Evolutionary conservation across 37 sponge, comb jelly and placozoan genomes (phyloP), one percentile per base, ranked within the genome.

Genomic region (Aplysina aerophoba): DNA sequence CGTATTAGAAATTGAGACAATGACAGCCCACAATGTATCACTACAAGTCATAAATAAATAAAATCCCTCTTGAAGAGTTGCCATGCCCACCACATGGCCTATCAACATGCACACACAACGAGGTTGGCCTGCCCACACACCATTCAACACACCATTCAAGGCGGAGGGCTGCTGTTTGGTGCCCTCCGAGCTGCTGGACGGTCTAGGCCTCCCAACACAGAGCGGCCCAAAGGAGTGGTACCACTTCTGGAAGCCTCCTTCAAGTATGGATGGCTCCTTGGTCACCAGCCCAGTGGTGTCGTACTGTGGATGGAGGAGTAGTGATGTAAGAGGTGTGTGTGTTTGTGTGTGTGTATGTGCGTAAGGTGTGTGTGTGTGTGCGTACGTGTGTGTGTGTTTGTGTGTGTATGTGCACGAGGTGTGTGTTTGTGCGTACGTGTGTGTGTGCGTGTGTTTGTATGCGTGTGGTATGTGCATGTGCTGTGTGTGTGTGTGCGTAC

Each of bases 231-330:
- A 95, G 36, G 86, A 58, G 19, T 90, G 87, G 67, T 88, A 40
- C 95, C 95, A 95, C 74, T 25, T 22, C 21, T 81, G 64, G 68
- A 85, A 95, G 62, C 95, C 95, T 13, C 95, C 95, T 27, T 95
- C 88, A 71, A 95, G 84, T 2, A 95, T 68, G 35, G 55, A 15
- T 3, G 94, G 94, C 37, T 84, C 79, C 19, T 68, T 59, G 33
- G 80, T 20, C 55, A 84, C 55, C 11, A 24, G 20, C 5, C 54
- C 40, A 11, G 65, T 50, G 1, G 87, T 87, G 59, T 87, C 88
- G 33, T 55, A 86, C 87, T 93, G 40, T 41, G 27, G 53, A 63
- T 6, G 64, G 21, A 27, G 31, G 17, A 69, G 15, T 38, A 31
- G 55, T 38, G 73, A 79, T 4, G 6, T 17, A 15, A 33, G 6